phyloP scores from a whole-genome alignment of 2,113 vertebrate species.

The Diadophis punctatus region DNA sequence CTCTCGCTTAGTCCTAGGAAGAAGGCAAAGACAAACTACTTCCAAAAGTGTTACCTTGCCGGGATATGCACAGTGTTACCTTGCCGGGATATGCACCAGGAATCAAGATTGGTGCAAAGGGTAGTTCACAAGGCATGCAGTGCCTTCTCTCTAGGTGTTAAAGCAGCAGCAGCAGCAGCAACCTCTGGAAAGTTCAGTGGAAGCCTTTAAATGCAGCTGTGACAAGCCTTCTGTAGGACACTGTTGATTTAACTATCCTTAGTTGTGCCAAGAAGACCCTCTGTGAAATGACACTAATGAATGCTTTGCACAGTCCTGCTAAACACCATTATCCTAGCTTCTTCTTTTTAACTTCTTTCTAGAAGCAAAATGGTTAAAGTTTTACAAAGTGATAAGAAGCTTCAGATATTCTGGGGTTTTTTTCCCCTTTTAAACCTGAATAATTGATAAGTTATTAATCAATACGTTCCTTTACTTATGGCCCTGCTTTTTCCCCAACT shows the following conservation, averaged over 20 bases:
- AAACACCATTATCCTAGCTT: not conserved
- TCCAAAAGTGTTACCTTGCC: not conserved
- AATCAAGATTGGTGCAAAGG: not conserved
- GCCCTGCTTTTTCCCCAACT: not conserved
- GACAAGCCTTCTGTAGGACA: not conserved
- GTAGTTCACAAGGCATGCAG: not conserved
- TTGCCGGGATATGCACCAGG: not conserved
- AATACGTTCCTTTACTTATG: constrained; percentile 10
- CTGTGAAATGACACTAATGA: not conserved
- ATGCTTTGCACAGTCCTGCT: not conserved
- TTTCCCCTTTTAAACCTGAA: constrained; percentile 26
- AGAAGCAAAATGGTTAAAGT: constrained; percentile 23
- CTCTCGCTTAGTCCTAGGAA: not conserved
- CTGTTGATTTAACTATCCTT: not conserved
- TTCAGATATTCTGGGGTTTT: constrained; percentile 26
- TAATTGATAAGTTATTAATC: constrained; percentile 44
- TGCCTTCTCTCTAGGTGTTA: not conserved
- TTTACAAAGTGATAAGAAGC: constrained; percentile 23
- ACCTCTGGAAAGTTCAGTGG: not conserved
- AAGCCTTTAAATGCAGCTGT: not conserved
- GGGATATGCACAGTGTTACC: not conserved
- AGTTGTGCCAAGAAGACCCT: not conserved
- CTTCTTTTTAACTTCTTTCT: not conserved
- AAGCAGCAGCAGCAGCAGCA: not conserved
- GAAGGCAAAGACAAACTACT: not conserved